Evolutionary conservation across 2,113 vertebrate species (phyloP), one percentile per base, ranked within the genome.

Genomic region (Lasiurus cinereus): DNA sequence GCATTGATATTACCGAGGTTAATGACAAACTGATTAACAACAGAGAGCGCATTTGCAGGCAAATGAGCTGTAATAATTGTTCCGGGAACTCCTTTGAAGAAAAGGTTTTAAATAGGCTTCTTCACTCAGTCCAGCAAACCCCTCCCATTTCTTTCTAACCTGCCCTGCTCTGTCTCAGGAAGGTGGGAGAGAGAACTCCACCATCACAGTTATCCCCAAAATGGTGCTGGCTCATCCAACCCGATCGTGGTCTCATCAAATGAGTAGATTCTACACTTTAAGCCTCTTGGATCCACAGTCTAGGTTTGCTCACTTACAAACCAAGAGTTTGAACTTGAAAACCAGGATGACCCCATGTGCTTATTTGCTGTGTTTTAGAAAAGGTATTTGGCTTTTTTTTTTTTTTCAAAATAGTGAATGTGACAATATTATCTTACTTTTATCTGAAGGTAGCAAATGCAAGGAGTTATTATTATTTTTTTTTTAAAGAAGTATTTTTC

Each of bases 11-110:
- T 96, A 91, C 73, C 19, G 98, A 97, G 95, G 94, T 97, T 98
- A 97, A 98, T 98, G 93, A 97, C 94, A 94, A 88, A 92, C 96
- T 97, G 96, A 97, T 98, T 98, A 98, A 98, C 94, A 97, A 90
- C 86, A 94, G 92, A 96, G 82, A 97, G 96, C 72, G 59, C 88
- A 97, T 97, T 97, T 98, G 80, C 95, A 95, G 97, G 89, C 90
- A 96, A 98, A 94, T 97, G 97, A 98, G 94, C 95, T 98, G 66
- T 85, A 98, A 96, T 96, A 95, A 95, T 93, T 97, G 56, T 90
- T 93, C 86, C 13, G 0, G 86, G 46, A 94, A 97, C 88, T 79
- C 56, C 43, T 97, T 91, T 94, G 94, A 96, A 96, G 97, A 88
- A 83, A 94, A 83, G 2, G 1, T 92, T 97, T 96, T 54, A 93